Conservation (phyloP, 2,113 vertebrate species). For the Zingel zingel region DNA sequence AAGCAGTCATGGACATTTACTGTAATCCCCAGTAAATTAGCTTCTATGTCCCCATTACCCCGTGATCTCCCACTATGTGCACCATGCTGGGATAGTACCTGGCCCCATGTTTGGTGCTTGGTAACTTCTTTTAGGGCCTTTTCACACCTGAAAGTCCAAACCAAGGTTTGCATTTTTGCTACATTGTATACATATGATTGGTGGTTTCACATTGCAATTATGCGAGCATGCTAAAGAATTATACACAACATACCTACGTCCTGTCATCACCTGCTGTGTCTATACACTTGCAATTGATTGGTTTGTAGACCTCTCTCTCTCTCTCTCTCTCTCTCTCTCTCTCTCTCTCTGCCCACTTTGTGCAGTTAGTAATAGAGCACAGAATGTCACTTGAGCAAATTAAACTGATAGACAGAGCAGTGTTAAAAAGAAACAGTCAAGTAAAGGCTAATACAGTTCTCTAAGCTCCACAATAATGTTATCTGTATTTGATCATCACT, state of each 20-base stretch:
- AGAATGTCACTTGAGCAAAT: neutral
- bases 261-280: too few relatives aligned
- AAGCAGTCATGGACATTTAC: neutral
- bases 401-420: neutral
- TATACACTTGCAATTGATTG: too few relatives aligned
- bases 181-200: too few relatives aligned
- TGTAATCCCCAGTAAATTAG: slow-evolving; percentile 4
- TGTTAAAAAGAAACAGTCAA: neutral
- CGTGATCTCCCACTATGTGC: neutral
- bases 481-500: slow-evolving; percentile 40
- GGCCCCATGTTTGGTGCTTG: neutral
- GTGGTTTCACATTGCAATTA: too few relatives aligned
- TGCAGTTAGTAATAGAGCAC: neutral
- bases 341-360: neutral
- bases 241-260: too few relatives aligned
- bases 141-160: too few relatives aligned
- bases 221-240: too few relatives aligned
- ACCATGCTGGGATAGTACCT: neutral
- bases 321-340: too few relatives aligned
- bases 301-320: too few relatives aligned
- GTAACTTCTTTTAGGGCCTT: too few relatives aligned
- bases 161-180: too few relatives aligned
- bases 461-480: neutral
- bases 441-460: neutral
- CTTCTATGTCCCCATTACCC: neutral